Base-by-base conservation (phyloP, 2,113 vertebrate genomes). In the Puma concolor region DNA sequence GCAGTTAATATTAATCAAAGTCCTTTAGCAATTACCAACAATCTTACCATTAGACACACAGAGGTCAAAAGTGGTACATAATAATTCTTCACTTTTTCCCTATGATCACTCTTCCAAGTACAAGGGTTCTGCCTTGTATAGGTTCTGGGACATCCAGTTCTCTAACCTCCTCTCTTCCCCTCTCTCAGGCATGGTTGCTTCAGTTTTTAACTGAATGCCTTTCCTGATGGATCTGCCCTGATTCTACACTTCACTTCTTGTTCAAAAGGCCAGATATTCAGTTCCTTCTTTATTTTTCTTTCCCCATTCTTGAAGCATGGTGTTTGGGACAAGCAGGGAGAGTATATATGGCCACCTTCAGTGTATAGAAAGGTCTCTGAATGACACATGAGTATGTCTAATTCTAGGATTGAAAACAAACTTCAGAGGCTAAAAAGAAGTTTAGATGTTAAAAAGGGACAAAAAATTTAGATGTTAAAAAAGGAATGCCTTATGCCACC, bases 51-150 rank as follows among this genome's bases (percentile, higher is more conserved):
- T 92, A 66, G 31, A 64, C 6, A 88, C 4, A 84, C 5, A 41
- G 21, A 88, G 6, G 17, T 63, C 36, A 71, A 5, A 64, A 6
- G 15, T 57, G 6, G 23, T 15, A 9, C 6, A 4, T 31, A 66
- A 93, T 33, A 21, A 63, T 27, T 29, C 38, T 76, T 72, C 52
- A 36, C 11, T 57, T 77, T 88, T 48, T 1, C 10, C 29, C 38
- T 69, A 31, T 8, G 66, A 60, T 66, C 41, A 72, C 9, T 57
- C 85, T 31, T 21, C 36, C 23, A 81, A 50, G 7, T 3, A 19
- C 6, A 36, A 29, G 29, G 4, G 10, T 0, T 33, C 10, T 0
- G 27, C 1, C 27, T 60, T n/a, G 2, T 6, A 8, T 69, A 64
- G 19, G 2, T 33, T 17, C 8, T 23, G 3, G 23, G 27, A 38